These are phyloP conservation scores for Drosophila nr. medialis DNA, from an alignment of 2,888 invertebrate genomes.

Conservation along the genomic window DNA sequence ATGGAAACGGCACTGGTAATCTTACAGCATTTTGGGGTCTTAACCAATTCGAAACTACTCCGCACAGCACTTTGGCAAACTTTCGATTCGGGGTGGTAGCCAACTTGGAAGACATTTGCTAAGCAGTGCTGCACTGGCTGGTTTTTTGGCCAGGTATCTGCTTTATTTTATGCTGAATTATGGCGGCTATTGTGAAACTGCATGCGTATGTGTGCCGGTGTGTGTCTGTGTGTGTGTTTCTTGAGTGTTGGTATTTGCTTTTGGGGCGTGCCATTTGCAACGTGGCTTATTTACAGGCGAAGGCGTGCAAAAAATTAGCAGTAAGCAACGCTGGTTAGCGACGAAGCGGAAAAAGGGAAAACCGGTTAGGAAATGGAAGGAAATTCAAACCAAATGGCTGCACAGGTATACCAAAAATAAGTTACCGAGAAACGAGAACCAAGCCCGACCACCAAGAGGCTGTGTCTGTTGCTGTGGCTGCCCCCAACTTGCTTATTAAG, in stretches of 20 bases:
- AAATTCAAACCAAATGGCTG: slow-evolving; percentile 65
- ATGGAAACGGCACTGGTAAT: background rate
- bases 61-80: slow-evolving; percentile 11
- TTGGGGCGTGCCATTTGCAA: slow-evolving; percentile 67
- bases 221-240: slow-evolving; percentile 16
- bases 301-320: slow-evolving; percentile 72
- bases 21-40: slow-evolving; percentile 1
- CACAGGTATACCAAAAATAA: slow-evolving; percentile 60
- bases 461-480: slow-evolving; percentile 35
- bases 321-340: slow-evolving; percentile 20
- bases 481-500: slow-evolving; percentile 73
- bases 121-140: slow-evolving; percentile 31
- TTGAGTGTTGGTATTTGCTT: slow-evolving; percentile 42
- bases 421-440: slow-evolving; percentile 28
- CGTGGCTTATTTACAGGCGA: slow-evolving; percentile 72
- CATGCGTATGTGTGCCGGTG: slow-evolving; percentile 24
- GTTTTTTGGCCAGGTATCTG: slow-evolving; percentile 50
- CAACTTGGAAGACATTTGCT: slow-evolving; percentile 27
- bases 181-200: slow-evolving; percentile 62
- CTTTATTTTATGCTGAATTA: slow-evolving; percentile 75
- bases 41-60: slow-evolving; percentile 10
- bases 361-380: slow-evolving; percentile 13
- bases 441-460: slow-evolving; percentile 31
- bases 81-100: slow-evolving; percentile 6
- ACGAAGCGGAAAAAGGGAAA: background rate